phyloP scores from a whole-genome alignment of 2,113 vertebrate genomes.

The Megatriorchis doriae region DNA sequence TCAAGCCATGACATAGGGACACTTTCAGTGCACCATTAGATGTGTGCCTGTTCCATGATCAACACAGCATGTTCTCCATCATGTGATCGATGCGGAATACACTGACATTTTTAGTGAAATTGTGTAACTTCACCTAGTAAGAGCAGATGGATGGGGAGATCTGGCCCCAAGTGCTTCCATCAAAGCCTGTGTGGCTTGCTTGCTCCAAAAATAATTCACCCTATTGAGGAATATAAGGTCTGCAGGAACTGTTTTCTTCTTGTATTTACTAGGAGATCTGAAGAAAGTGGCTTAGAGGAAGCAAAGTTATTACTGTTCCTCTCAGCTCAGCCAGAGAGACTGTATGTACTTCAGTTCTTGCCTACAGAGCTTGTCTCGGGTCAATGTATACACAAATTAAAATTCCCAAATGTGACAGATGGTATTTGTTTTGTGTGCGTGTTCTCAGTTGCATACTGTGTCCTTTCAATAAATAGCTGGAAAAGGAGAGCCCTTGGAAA shows the following conservation, averaged over 20 bases:
- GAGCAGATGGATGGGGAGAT: not conserved
- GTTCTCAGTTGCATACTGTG: not conserved
- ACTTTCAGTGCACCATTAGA: not conserved
- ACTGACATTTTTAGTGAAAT: not conserved
- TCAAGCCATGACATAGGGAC: not conserved
- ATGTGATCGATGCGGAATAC: not conserved
- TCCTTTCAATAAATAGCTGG: not conserved
- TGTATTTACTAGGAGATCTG: not conserved
- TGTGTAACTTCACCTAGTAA: not conserved
- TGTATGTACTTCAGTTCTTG: not conserved
- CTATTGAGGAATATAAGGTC: not conserved
- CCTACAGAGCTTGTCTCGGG: conserved; percentile 43
- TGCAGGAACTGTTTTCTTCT: not conserved
- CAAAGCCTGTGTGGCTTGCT: not conserved
- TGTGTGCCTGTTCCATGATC: not conserved
- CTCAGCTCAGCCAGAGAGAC: not conserved
- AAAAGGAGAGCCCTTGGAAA: not conserved
- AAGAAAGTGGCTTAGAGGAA: not conserved
- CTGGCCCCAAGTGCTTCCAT: not conserved
- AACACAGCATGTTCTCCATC: not conserved
- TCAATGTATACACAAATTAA: conserved; percentile 23
- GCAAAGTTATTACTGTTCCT: not conserved
- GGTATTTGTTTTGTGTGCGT: not conserved
- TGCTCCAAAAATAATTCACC: not conserved
- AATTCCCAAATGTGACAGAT: conserved; percentile 25